These are phyloP conservation scores for Empidonax traillii DNA, from an alignment of 2,113 vertebrate genomes.

Conservation along the genomic window DNA sequence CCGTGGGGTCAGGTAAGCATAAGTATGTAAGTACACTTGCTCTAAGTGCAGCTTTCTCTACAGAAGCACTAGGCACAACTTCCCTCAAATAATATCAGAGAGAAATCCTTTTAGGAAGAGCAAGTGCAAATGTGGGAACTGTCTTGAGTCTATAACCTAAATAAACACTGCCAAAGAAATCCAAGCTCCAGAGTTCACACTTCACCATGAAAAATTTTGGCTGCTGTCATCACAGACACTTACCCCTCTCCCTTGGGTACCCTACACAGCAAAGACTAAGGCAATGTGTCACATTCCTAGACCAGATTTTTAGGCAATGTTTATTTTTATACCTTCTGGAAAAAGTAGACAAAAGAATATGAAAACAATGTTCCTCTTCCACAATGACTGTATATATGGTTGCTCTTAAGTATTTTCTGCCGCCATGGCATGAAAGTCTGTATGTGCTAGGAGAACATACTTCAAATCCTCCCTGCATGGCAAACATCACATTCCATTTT, in stretches of 20 bases:
- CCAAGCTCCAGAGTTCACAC: not conserved
- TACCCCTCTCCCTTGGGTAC: not conserved
- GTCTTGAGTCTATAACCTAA: not conserved
- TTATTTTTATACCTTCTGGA: not conserved
- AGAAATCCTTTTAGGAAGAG: not conserved
- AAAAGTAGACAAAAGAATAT: not conserved
- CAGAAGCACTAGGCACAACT: not conserved
- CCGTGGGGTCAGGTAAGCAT: not conserved
- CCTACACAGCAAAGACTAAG: not conserved
- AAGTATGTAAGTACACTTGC: not conserved
- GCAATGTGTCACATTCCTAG: not conserved
- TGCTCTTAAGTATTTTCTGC: not conserved
- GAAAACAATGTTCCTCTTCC: not conserved
- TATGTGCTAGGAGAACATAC: not conserved
- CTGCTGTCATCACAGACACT: not conserved
- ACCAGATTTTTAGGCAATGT: not conserved
- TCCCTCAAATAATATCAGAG: not conserved
- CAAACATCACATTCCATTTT: not conserved
- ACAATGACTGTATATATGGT: not conserved
- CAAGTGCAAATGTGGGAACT: constrained; percentile 13
- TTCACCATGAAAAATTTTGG: not conserved
- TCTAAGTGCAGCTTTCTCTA: not conserved
- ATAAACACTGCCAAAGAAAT: not conserved
- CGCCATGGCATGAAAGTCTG: not conserved
- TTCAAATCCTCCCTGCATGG: not conserved